Evolutionary conservation across 2,888 invertebrate species (phyloP), one percentile per base, ranked within the genome.

Genomic region (Cremastinae sp.): DNA sequence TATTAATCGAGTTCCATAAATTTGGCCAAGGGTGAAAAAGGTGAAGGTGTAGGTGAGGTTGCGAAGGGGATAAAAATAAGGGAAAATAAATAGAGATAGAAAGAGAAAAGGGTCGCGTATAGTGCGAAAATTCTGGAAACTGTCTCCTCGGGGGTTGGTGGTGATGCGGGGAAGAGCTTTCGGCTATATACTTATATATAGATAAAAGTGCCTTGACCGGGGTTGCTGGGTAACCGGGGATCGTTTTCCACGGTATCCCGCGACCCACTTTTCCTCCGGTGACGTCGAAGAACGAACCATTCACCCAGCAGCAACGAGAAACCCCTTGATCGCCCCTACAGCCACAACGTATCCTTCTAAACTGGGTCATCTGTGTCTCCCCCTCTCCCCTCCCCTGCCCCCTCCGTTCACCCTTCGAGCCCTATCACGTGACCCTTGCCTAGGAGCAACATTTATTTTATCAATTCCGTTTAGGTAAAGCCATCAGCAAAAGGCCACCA

Each of bases 231-330:
- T 74, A 65, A 73, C 73, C 56, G 49, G 66, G 43, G 76, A 74
- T 43, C 62, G 69, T 69, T 83, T 84, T 82, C 84, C 84, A 71
- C 79, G 84, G 85, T 73, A 82, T 81, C 82, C 83, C 83, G 84
- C 78, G 83, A 80, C 80, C 80, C 68, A 82, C 79, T 82, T 83
- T 80, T 82, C 62, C 49, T 18, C 51, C 70, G 64, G 74, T 74
- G 78, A 78, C 70, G 64, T 54, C 54, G 78, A 66, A 62, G 61
- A 72, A 56, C 56, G 43, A 62, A 78, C 79, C 77, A 79, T 80
- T 82, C 78, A 82, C 75, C 82, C 78, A 80, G 78, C 47, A 22
- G 69, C 74, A 74, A 62, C 69, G 43, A 18, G n/a, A 28, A 36
- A 10, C 51, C 38, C 47, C 64, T 62, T 51, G 34, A 14, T 7